Conservation (phyloP, 2,113 vertebrate species). For the Furnarius figulus region DNA sequence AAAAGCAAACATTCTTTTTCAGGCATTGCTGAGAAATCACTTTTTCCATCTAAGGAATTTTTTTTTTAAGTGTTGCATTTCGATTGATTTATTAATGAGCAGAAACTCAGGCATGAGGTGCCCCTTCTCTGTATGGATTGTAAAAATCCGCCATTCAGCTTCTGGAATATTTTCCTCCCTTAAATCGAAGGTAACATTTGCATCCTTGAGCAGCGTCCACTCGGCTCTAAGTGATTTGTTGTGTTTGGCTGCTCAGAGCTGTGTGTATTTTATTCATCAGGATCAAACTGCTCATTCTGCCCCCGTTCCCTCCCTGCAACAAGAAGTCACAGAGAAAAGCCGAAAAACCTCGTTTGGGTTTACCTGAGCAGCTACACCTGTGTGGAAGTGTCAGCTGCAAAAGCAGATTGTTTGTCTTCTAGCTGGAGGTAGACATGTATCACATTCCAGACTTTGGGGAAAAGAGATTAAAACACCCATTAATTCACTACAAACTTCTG, state of each 20-base stretch:
- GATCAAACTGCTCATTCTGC: background rate
- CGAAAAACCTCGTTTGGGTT: background rate
- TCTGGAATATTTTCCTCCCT: constrained; percentile 31
- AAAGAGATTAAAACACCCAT: background rate
- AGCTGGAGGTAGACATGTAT: rapidly evolving
- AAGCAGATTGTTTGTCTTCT: background rate
- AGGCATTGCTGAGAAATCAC: constrained; percentile 60
- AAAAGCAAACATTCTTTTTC: constrained; percentile 38
- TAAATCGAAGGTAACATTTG: background rate
- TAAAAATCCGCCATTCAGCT: background rate
- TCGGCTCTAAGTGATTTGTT: background rate
- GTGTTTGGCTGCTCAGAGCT: constrained; percentile 16
- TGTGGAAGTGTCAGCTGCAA: background rate
- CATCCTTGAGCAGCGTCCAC: background rate
- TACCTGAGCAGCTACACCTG: background rate
- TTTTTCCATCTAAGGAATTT: constrained; percentile 51
- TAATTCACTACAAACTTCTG: background rate
- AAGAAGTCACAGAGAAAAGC: background rate
- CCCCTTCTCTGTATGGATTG: background rate
- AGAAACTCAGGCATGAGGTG: constrained; percentile 2
- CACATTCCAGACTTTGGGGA: background rate
- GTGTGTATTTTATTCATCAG: constrained; percentile 23
- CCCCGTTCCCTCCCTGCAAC: background rate
- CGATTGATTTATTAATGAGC: constrained; percentile 43
- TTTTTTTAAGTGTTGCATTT: constrained; percentile 25